phyloP scores from a whole-genome alignment of 1,140 invertebrate species.

The Proctacanthus coquilletti region DNA sequence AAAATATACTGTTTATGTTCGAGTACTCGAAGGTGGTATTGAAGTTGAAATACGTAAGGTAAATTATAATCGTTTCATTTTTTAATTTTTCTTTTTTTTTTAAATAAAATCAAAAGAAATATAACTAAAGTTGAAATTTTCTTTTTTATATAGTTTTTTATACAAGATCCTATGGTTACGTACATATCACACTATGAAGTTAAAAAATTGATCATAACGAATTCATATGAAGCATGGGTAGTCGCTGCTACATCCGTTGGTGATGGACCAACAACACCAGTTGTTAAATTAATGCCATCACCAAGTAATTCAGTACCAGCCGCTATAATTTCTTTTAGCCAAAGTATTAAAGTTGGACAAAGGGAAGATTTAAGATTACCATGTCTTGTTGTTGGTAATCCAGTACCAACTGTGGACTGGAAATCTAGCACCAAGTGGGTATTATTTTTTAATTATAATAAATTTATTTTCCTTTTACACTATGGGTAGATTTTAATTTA shows the following conservation, averaged over 20 bases:
- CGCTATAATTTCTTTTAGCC: slow-evolving; percentile 43
- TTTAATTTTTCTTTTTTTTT: too few relatives aligned
- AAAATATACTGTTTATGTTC: slow-evolving; percentile 59
- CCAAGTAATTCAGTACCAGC: slow-evolving; percentile 40
- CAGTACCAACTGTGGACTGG: slow-evolving; percentile 35
- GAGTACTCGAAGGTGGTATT: slow-evolving; percentile 35
- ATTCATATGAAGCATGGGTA: slow-evolving; percentile 49
- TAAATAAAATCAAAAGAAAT: too few relatives aligned
- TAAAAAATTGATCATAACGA: slow-evolving; percentile 35
- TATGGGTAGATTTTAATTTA: too few relatives aligned
- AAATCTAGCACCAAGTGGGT: too few relatives aligned
- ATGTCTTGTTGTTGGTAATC: slow-evolving; percentile 44
- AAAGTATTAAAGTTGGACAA: slow-evolving; percentile 35
- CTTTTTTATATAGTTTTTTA: too few relatives aligned
- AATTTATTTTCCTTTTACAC: too few relatives aligned
- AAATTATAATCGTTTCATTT: not conserved
- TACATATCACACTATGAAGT: slow-evolving; percentile 33
- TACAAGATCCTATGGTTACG: not conserved
- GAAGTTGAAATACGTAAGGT: slow-evolving; percentile 22
- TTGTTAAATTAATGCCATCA: slow-evolving; percentile 35
- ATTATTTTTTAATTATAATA: too few relatives aligned
- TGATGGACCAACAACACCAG: slow-evolving; percentile 37
- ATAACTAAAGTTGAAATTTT: too few relatives aligned
- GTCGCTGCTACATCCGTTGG: slow-evolving; percentile 43
- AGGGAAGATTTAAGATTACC: slow-evolving; percentile 38